Evolutionary conservation across 1,140 invertebrate genomes (phyloP), one percentile per base, ranked within the genome.

Genomic region (Drosophila kurseongensis): DNA sequence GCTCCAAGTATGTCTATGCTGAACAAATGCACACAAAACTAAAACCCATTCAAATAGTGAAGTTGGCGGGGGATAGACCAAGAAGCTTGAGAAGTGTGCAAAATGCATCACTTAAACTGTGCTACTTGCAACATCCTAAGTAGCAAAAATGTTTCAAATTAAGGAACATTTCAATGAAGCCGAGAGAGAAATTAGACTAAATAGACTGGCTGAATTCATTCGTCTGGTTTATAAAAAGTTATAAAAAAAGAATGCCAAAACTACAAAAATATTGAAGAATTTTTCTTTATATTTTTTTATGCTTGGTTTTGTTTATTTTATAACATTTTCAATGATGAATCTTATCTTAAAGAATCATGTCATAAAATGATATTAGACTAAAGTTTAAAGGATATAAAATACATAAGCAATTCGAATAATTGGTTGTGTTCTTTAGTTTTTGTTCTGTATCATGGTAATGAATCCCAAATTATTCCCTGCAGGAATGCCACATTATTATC

Each of bases 31-130:
- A 12, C 23, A 38, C 40, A 48, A 45, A 71, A 69, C 67, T 69
- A 50, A 71, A 71, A 42, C n/a, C 68, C 44, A 71, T 72, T 72
- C 68, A 72, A 50, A 58, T 58, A 50, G 65, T 58, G 29, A 71
- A 66, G 36, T 62, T 27, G 8, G 35, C 29, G 14, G 48, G 32
- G 32, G 5, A 16, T 12, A 35, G 44, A 14, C 45, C 47, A 66
- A 54, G 32, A 42, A 36, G 40, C 47, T 45, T 8, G 23, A 35
- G 18, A 45, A 66, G 61, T 68, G 32, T 42, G 27, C 45, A 14
- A 52, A 65, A 67, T 66, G 65, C 38, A 68, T 66, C 29, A 66
- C 47, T 29, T 41, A 66, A 68, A 36, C 65, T 65, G 62, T 52
- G 63, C 60, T 67, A 41, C 59, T 67, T 65, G 12, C 42, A 35